These are phyloP conservation scores for Melopsittacus undulatus DNA, from an alignment of 2,797 vertebrate genomes.

Conservation along the genomic window DNA sequence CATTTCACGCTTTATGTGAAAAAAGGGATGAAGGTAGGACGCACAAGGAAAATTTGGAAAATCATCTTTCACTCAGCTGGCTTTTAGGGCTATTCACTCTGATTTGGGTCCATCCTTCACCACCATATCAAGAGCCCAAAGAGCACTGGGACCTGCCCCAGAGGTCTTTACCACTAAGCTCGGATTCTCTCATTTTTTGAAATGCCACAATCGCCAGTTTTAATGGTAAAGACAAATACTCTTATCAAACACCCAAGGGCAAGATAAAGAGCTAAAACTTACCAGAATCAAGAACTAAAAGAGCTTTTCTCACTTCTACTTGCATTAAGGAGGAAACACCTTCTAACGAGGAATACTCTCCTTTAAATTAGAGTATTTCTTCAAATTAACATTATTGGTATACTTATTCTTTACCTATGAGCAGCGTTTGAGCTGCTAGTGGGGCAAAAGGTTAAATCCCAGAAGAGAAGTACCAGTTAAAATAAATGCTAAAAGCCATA, in stretches of 20 bases:
- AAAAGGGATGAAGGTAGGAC: background rate
- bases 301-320: background rate
- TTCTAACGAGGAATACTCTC: background rate
- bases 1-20: background rate
- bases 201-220: background rate
- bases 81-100: background rate
- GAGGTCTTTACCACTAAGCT: background rate
- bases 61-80: background rate
- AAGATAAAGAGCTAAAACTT: background rate
- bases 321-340: background rate
- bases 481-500: background rate
- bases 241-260: background rate
- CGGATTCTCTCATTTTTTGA: background rate
- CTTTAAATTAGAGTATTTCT: background rate
- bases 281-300: background rate
- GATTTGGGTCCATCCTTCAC: background rate
- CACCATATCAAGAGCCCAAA: background rate
- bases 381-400: background rate
- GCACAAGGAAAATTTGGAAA: background rate
- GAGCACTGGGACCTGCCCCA: background rate
- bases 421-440: background rate
- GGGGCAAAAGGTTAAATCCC: background rate
- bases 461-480: background rate
- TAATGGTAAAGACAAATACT: background rate
- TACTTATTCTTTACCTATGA: background rate